Evolutionary conservation across 2,797 vertebrate species (phyloP).

Genomic region (Neosilurus mollespiculum): DNA sequence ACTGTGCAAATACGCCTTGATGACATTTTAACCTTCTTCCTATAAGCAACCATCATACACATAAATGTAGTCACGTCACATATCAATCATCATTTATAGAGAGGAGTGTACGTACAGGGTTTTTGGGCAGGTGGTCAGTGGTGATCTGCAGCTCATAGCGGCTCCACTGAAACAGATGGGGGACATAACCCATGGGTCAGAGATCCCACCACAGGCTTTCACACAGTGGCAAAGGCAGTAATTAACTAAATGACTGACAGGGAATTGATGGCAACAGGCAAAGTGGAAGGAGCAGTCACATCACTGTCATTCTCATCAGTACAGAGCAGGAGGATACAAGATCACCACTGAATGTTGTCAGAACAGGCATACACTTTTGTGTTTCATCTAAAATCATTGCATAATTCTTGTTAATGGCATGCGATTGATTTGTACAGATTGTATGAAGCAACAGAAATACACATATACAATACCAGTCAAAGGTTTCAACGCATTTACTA

Average conservation of each 20-base stretch:
- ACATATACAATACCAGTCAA: too few species aligned
- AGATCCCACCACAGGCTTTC: constrained; percentile 77
- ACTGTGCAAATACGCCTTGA: constrained; percentile 40
- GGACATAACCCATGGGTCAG: constrained; percentile 68
- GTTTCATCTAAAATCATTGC: background rate
- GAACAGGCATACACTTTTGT: background rate
- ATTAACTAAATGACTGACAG: constrained; percentile 82
- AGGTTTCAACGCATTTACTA: too few species aligned
- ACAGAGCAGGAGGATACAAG: constrained; percentile 46
- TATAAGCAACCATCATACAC: constrained; percentile 27
- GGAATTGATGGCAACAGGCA: constrained; percentile 67
- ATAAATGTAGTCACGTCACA: too few species aligned
- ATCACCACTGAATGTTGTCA: background rate
- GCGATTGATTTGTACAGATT: background rate
- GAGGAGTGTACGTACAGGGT: background rate
- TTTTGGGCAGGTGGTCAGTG: constrained; percentile 67
- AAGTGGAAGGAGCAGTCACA: constrained; percentile 42
- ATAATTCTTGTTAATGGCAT: background rate
- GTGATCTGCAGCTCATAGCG: constrained; percentile 39
- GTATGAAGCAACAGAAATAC: background rate
- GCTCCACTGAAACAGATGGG: constrained; percentile 43
- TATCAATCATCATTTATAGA: constrained; percentile 10
- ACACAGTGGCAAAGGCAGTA: constrained; percentile 72
- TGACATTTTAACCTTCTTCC: constrained; percentile 35
- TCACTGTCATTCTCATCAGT: constrained; percentile 43